Evolutionary conservation across 2,113 vertebrate genomes (phyloP).

Genomic region (Gorilla gorilla): DNA sequence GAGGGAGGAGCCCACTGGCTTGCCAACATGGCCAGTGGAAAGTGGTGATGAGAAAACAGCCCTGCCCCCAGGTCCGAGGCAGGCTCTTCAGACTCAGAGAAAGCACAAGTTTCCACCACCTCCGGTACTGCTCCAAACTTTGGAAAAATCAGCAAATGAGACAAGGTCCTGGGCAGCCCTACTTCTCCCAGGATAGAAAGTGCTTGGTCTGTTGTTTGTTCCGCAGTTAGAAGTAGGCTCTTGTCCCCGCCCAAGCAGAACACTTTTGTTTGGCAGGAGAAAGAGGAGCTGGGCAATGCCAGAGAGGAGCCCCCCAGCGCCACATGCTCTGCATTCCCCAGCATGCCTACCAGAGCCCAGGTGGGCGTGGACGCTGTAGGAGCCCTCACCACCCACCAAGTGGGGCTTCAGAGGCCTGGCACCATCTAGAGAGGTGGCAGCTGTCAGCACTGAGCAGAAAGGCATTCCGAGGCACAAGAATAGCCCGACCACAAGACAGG

Average conservation of each 20-base stretch:
- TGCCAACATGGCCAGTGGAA: not conserved
- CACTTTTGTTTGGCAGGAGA: slow-evolving; percentile 42
- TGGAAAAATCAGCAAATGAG: not conserved
- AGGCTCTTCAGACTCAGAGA: rapidly evolving
- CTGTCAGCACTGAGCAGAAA: slow-evolving; percentile 43
- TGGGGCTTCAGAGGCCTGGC: not conserved
- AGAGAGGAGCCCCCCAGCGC: not conserved
- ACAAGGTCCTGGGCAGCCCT: not conserved
- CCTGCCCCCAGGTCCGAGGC: not conserved
- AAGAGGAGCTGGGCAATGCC: not conserved
- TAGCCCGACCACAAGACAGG: slow-evolving; percentile 63
- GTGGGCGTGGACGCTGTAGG: slow-evolving; percentile 32
- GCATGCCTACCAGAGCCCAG: not conserved
- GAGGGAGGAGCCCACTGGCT: too few species aligned
- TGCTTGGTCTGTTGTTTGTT: not conserved
- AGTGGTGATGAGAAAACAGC: not conserved
- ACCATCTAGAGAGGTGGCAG: not conserved
- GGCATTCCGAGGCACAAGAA: slow-evolving; percentile 58
- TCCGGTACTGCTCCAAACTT: not conserved
- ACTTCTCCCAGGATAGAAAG: not conserved
- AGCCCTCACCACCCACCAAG: slow-evolving; percentile 50
- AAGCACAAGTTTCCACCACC: not conserved
- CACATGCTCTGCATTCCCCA: not conserved
- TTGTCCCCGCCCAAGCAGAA: not conserved
- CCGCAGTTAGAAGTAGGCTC: slow-evolving; percentile 27